Base-by-base conservation (phyloP, 1,140 invertebrate species). In the Drosophila funebris region DNA sequence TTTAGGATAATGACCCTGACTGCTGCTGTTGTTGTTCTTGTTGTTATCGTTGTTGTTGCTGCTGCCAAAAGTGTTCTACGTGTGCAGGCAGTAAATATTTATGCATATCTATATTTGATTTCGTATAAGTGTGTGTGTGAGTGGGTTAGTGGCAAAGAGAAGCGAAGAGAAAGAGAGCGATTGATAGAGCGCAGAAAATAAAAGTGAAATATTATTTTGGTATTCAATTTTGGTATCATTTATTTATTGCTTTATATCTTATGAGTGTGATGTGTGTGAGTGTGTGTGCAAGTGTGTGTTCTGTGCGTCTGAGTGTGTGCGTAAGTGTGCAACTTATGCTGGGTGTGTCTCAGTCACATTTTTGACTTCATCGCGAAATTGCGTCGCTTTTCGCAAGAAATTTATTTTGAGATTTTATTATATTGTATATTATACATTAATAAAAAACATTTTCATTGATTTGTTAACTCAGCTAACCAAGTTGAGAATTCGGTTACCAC, bases 1-100 rank as follows among this genome's bases (percentile, higher is more conserved):
- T 69, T 81, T 76, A 73, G 78, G 77, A 76, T 80, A 81, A 79
- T 81, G 78, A 81, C 78, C 78, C 77, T 81, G 78, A 63, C 44
- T 54, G 61, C 57, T 37, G 44, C 16, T 18, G 27, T 39, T 52
- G 20, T 50, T 37, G 50, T 43, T 46, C 46, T 46, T 11, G 61
- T 61, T 37, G 44, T 13, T 18, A 29, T 39, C 53, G 20, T 50
- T 37, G 50, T 43, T 46, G 57, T 46, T 11, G 41, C 8, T 46
- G 22, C 14, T 76, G 68, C 61, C 50, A 67, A 78, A 67, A 78
- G 56, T 75, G 61, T 43, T 66, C 56, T 37, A 52, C 39, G 69
- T 56, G 62, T 48, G 73, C 20, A 54, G 69, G 20, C 33, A 48
- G 36, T 36, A 39, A 67, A 36, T 44, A 61, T 48, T 27, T 36